Percentiles rank a stretch among this genome's conserved stretches.
These are phyloP conservation scores for Dasypolia templi DNA, from an alignment of 2,888 invertebrate species.

Conservation along the genomic window DNA sequence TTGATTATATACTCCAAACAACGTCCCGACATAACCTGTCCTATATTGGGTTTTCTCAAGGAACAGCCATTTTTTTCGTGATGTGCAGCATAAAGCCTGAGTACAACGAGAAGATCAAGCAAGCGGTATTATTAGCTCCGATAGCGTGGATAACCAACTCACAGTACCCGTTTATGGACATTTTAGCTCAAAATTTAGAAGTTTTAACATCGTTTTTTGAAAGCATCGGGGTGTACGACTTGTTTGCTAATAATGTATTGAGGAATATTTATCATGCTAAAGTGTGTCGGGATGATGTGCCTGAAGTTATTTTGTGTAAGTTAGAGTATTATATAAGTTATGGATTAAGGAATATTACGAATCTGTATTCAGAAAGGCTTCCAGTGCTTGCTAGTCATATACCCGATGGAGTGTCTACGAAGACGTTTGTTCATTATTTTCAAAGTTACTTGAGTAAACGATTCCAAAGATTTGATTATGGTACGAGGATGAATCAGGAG, in stretches of 20 bases:
- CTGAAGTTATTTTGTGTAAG: slow-evolving; percentile 76
- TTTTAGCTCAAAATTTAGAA: slow-evolving; percentile 73
- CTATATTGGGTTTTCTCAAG: slow-evolving; percentile 87
- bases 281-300: slow-evolving; percentile 74
- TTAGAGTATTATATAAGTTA: slow-evolving; percentile 78
- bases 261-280: slow-evolving; percentile 75
- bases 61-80: slow-evolving; percentile 83
- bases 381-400: slow-evolving; percentile 82
- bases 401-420: slow-evolving; percentile 81
- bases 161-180: slow-evolving; percentile 76
- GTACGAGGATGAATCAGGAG: slow-evolving; percentile 70
- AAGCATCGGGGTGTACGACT: slow-evolving; percentile 76
- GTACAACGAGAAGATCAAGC: slow-evolving; percentile 82
- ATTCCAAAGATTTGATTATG: slow-evolving; percentile 83
- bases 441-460: slow-evolving; percentile 79
- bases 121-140: slow-evolving; percentile 83
- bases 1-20: slow-evolving; percentile 79
- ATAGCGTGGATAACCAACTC: slow-evolving; percentile 79
- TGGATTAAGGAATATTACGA: slow-evolving; percentile 77
- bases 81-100: slow-evolving; percentile 82
- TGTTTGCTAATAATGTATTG: slow-evolving; percentile 75
- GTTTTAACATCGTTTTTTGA: slow-evolving; percentile 70
- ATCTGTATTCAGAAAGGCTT: slow-evolving; percentile 76
- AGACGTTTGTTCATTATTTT: slow-evolving; percentile 81
- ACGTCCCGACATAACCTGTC: slow-evolving; percentile 75